Percentiles rank a stretch among this genome's conserved stretches.
These are phyloP conservation scores for Drosophila burlai DNA, from an alignment of 1,140 invertebrate species.

Conservation along the genomic window DNA sequence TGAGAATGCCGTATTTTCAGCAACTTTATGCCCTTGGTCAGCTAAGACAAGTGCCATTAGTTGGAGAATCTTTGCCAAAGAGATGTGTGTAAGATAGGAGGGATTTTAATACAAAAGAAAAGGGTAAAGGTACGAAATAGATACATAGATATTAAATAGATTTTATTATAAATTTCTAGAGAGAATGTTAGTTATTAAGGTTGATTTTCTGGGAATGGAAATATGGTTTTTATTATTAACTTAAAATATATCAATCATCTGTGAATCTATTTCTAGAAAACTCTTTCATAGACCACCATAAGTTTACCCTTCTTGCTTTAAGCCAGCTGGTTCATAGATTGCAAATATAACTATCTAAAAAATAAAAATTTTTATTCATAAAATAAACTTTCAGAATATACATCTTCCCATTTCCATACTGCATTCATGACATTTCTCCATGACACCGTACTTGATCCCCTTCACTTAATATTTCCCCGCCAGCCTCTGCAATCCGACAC, in stretches of 20 bases:
- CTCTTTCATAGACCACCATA: not conserved
- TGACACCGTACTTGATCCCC: not conserved
- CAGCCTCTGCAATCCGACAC: not conserved
- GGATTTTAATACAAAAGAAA: not conserved
- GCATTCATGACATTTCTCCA: not conserved
- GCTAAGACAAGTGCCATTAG: not conserved
- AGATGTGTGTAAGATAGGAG: not conserved
- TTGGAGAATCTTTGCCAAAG: not conserved
- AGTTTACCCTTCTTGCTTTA: not conserved
- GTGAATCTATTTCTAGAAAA: not conserved
- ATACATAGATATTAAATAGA: no score
- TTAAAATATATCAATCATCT: not conserved
- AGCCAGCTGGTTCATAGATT: no score
- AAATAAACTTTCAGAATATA: not conserved
- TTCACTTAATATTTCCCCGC: not conserved
- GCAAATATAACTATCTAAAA: no score
- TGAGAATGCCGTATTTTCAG: conserved; percentile 58
- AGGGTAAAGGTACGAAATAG: not conserved
- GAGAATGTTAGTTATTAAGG: not conserved
- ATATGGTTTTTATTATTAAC: not conserved
- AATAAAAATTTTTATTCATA: not conserved
- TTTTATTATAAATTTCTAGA: no score
- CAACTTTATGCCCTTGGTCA: conserved; percentile 34
- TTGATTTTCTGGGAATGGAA: not conserved
- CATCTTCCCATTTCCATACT: not conserved